Percentiles rank a stretch among this genome's conserved stretches.
These are phyloP conservation scores for Eospalax fontanierii DNA, from an alignment of 2,797 vertebrate species.

Conservation along the genomic window DNA sequence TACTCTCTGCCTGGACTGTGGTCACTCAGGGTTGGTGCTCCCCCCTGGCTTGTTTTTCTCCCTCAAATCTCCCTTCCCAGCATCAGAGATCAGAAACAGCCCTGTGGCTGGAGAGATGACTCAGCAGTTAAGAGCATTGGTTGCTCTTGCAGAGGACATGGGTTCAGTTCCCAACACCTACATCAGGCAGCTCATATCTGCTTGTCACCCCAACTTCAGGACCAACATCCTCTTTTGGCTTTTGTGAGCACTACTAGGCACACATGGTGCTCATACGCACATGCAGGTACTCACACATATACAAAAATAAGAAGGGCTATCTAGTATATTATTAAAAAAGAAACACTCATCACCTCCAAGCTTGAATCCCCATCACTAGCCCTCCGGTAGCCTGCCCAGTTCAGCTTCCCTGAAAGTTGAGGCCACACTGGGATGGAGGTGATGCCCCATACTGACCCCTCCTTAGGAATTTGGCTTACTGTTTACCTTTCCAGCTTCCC, in stretches of 20 bases:
- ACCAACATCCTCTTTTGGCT: neutral
- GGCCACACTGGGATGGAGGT: neutral
- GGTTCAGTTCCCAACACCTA: too few relatives aligned
- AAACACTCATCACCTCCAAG: too few relatives aligned
- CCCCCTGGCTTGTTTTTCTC: neutral
- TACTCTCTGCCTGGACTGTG: neutral
- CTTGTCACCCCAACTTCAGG: neutral
- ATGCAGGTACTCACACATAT: neutral
- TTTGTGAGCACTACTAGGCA: neutral
- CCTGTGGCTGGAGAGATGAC: too few relatives aligned
- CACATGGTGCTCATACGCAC: too few relatives aligned
- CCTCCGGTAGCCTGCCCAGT: too few relatives aligned
- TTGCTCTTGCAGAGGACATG: neutral
- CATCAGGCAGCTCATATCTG: too few relatives aligned
- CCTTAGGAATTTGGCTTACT: neutral
- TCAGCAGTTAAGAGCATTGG: neutral
- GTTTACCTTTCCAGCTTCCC: neutral
- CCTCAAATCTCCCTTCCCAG: neutral
- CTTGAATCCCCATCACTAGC: neutral
- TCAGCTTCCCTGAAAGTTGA: neutral
- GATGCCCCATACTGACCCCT: neutral
- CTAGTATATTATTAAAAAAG: neutral
- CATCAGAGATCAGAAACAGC: neutral
- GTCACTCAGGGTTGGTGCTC: neutral
- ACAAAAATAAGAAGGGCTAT: neutral